Conservation (phyloP, 1,140 invertebrate genomes). For the Lysiphlebus fabarum region DNA sequence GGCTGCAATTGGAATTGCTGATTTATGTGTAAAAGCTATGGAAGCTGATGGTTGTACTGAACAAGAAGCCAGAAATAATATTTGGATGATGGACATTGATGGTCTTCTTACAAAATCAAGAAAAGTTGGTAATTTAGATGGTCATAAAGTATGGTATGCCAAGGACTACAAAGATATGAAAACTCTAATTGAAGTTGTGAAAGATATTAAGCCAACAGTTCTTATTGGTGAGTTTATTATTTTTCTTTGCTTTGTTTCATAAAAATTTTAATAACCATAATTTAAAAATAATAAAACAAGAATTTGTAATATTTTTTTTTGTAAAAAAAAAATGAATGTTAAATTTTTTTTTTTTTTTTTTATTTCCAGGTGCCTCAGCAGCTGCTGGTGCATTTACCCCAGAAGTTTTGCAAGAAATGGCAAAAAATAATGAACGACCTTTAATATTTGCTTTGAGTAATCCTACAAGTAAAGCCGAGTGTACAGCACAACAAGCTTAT, state of each 20-base stretch:
- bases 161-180: constrained; percentile 78
- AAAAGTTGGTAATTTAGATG: constrained; percentile 68
- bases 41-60: constrained; percentile 72
- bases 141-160: constrained; percentile 78
- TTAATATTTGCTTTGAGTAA: constrained; percentile 95
- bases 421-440: constrained; percentile 78
- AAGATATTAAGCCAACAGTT: constrained; percentile 78
- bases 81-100: constrained; percentile 88
- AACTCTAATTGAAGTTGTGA: constrained; percentile 74
- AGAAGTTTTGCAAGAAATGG: constrained; percentile 83
- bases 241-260: constrained; percentile 2
- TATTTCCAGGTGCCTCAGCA: constrained; percentile 77
- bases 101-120: constrained; percentile 74
- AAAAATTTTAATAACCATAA: constrained; percentile 13
- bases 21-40: constrained; percentile 84
- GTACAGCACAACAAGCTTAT: constrained; percentile 91
- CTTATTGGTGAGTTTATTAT: constrained; percentile 68
- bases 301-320: constrained; percentile 3
- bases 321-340: constrained; percentile 5
- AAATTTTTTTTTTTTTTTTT: constrained; percentile 25
- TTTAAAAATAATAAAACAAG: constrained; percentile 1
- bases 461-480: constrained; percentile 94
- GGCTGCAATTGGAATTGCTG: constrained; percentile 85
- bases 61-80: constrained; percentile 74
- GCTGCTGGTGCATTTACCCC: constrained; percentile 83